phyloP scores from a whole-genome alignment of 1,140 invertebrate genomes.

The Drosophila pseudoananassae region DNA sequence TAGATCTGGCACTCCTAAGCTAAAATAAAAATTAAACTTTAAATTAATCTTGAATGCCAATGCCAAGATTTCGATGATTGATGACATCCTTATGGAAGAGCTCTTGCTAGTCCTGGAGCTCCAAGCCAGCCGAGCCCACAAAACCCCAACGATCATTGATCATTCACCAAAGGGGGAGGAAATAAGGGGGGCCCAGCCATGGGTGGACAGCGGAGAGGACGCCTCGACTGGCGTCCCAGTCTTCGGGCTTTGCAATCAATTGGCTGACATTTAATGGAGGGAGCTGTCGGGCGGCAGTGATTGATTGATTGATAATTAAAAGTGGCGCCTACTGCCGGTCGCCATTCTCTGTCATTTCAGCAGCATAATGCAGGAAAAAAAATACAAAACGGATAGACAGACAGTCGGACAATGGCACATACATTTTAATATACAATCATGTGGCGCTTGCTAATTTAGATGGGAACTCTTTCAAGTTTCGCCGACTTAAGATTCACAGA shows the following conservation, averaged over 20 bases:
- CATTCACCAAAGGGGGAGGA: background rate
- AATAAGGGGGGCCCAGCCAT: background rate
- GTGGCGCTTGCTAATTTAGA: constrained; percentile 70
- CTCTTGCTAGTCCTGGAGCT: background rate
- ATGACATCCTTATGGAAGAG: background rate
- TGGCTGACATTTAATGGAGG: constrained; percentile 66
- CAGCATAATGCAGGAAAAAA: constrained; percentile 56
- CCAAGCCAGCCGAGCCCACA: background rate
- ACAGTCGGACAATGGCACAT: constrained; percentile 20
- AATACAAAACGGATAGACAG: background rate
- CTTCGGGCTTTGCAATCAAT: constrained; percentile 55
- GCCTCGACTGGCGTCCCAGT: constrained; percentile 15
- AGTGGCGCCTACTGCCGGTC: constrained; percentile 63
- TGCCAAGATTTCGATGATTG: constrained; percentile 6
- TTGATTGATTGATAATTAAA: constrained; percentile 82
- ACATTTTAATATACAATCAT: constrained; percentile 69
- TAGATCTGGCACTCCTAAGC: no score
- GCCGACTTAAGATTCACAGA: constrained; percentile 32
- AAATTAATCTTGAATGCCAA: background rate
- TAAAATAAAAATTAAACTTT: background rate
- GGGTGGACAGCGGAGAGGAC: constrained; percentile 1
- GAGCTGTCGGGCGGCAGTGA: constrained; percentile 67
- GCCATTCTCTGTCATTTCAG: constrained; percentile 34
- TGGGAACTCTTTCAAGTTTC: constrained; percentile 60
- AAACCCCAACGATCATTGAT: constrained; percentile 8